Percentiles rank a stretch among this genome's conserved stretches.
phyloP scores from a whole-genome alignment of 2,797 vertebrate species.

The Fistularia tabacaria region DNA sequence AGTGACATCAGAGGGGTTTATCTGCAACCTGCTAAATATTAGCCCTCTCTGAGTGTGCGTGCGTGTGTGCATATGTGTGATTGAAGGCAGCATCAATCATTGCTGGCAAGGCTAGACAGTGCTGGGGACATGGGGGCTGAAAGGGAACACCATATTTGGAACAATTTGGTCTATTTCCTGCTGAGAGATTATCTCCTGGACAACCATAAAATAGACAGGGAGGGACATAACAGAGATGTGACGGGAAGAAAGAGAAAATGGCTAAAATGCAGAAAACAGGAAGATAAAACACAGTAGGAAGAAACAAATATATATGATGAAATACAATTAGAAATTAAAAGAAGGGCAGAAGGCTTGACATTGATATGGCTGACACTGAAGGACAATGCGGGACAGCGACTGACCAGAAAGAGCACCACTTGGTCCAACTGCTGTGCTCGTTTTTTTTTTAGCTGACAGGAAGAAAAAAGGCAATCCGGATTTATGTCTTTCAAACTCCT shows the following conservation, averaged over 20 bases:
- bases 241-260: conserved; percentile 2
- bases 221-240: conserved; percentile 1
- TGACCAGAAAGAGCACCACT: conserved; percentile 21
- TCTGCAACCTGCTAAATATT: conserved; percentile 72
- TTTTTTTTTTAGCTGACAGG: conserved; percentile 11
- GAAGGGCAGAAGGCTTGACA: too few relatives aligned
- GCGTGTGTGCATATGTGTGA: conserved; percentile 27
- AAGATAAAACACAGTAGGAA: neutral
- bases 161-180: conserved; percentile 58
- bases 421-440: conserved; percentile 10
- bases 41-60: conserved; percentile 14
- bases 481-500: conserved; percentile 61
- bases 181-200: conserved; percentile 67
- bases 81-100: conserved; percentile 43
- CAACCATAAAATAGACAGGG: conserved; percentile 39
- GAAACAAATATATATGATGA: neutral
- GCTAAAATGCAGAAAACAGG: conserved; percentile 12
- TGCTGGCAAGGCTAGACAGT: conserved; percentile 39
- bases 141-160: conserved; percentile 59
- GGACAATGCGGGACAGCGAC: neutral
- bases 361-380: too few relatives aligned
- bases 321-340: neutral
- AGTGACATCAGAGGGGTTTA: conserved; percentile 71
- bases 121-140: conserved; percentile 46
- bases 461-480: conserved; percentile 38